These are phyloP conservation scores for Aurelia aurita DNA, from an alignment of 30 jellyfish, hydroid and myxozoan genomes.

Conservation along the genomic window DNA sequence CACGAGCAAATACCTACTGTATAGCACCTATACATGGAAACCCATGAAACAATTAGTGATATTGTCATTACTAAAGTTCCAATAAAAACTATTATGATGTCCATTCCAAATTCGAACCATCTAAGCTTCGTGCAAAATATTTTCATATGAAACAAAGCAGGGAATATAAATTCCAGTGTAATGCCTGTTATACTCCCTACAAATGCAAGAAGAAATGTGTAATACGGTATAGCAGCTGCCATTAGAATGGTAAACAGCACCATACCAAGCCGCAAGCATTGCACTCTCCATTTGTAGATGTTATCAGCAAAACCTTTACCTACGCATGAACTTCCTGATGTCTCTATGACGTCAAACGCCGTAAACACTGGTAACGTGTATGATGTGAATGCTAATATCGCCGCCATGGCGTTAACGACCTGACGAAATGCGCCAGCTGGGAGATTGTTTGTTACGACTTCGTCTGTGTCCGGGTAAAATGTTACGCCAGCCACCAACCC, in stretches of 20 bases:
- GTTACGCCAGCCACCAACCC: conserved; percentile 92
- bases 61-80: conserved; percentile 94
- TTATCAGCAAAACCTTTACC: conserved; percentile 81
- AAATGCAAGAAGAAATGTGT: conserved; percentile 82
- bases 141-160: conserved; percentile 91
- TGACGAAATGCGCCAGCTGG: conserved; percentile 91
- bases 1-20: not conserved
- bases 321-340: conserved; percentile 66
- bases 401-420: conserved; percentile 93
- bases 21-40: conserved; percentile 86
- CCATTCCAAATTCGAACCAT: conserved; percentile 93
- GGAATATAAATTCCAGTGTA: conserved; percentile 87
- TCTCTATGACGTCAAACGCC: conserved; percentile 90
- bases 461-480: conserved; percentile 91
- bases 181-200: conserved; percentile 95
- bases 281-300: conserved; percentile 81
- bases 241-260: conserved; percentile 80
- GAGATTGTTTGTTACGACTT: conserved; percentile 90
- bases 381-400: conserved; percentile 91
- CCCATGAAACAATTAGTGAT: conserved; percentile 97
- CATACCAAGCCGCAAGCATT: conserved; percentile 66
- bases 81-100: conserved; percentile 77
- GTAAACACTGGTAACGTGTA: conserved; percentile 95
- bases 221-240: conserved; percentile 95
- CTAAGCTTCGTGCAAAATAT: conserved; percentile 76